Conservation (phyloP, 2,113 vertebrate species). For the Podocnemis expansa region DNA sequence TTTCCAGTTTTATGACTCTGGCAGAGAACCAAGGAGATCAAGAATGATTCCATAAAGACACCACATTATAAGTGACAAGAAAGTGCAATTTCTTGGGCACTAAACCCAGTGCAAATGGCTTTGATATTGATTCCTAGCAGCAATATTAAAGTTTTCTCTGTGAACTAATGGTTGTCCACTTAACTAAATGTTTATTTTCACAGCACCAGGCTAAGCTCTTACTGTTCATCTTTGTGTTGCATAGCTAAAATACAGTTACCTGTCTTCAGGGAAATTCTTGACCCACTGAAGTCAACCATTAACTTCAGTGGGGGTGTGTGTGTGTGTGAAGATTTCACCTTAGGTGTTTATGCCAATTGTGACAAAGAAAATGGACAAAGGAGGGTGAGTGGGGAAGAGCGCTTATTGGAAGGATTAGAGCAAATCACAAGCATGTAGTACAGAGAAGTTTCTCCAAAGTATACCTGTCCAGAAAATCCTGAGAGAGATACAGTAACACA, state of each 20-base stretch:
- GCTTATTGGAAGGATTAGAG: neutral
- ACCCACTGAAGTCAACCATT: neutral
- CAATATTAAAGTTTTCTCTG: conserved; percentile 29
- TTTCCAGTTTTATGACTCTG: conserved; percentile 63
- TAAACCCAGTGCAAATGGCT: conserved; percentile 11
- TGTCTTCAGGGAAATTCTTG: neutral
- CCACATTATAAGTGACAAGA: neutral
- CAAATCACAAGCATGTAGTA: neutral
- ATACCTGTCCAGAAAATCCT: neutral
- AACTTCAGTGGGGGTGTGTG: too few species aligned
- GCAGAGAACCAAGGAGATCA: conserved; percentile 26
- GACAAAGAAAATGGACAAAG: neutral
- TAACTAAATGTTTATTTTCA: conserved; percentile 59
- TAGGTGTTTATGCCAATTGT: neutral
- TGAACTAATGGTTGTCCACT: conserved; percentile 40
- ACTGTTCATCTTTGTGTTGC: neutral
- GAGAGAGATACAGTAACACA: neutral
- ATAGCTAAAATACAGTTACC: neutral
- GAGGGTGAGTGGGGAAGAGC: too few species aligned
- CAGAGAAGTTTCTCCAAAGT: neutral
- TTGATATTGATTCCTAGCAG: conserved; percentile 50
- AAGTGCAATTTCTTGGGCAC: conserved; percentile 27
- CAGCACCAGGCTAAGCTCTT: conserved; percentile 40
- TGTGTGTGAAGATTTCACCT: neutral
- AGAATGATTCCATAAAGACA: conserved; percentile 57